Percentiles rank a stretch among this genome's conserved stretches.
phyloP scores from a whole-genome alignment of 2,888 invertebrate species.

The Oligia fasciuncula region DNA sequence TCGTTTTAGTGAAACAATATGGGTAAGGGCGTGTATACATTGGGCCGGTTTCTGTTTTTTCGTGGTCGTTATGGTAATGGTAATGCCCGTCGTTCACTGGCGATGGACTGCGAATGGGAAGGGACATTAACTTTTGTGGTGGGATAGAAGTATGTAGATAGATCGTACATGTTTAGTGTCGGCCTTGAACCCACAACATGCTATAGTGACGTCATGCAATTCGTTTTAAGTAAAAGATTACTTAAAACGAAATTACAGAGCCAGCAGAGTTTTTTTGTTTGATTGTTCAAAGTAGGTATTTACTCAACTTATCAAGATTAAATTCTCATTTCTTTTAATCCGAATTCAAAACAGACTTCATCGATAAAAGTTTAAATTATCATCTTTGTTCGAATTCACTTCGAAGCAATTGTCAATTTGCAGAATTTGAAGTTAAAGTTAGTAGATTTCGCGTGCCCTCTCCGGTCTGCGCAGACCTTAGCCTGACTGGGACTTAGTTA shows the following conservation, averaged over 20 bases:
- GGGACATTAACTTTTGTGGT: slow-evolving; percentile 51
- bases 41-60: slow-evolving; percentile 35
- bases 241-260: background rate
- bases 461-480: slow-evolving; percentile 30
- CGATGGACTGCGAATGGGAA: slow-evolving; percentile 49
- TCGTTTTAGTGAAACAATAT: slow-evolving; percentile 65
- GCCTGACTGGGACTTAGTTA: slow-evolving; percentile 39
- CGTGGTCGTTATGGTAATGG: slow-evolving; percentile 53
- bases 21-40: slow-evolving; percentile 35
- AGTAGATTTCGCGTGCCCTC: slow-evolving; percentile 40
- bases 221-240: background rate
- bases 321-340: slow-evolving; percentile 27
- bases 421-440: slow-evolving; percentile 37
- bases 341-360: slow-evolving; percentile 32
- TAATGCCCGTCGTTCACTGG: slow-evolving; percentile 46
- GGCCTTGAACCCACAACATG: slow-evolving; percentile 13
- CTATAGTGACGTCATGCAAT: background rate
- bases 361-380: slow-evolving; percentile 50
- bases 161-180: slow-evolving; percentile 12
- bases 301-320: slow-evolving; percentile 9
- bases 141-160: slow-evolving; percentile 2
- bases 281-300: slow-evolving; percentile 22
- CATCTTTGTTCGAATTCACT: slow-evolving; percentile 40
- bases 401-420: slow-evolving; percentile 43
- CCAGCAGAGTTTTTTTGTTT: background rate